Percentiles rank a stretch among this genome's conserved stretches.
phyloP scores from a whole-genome alignment of 1,140 invertebrate species.

The Drosophila simulans region DNA sequence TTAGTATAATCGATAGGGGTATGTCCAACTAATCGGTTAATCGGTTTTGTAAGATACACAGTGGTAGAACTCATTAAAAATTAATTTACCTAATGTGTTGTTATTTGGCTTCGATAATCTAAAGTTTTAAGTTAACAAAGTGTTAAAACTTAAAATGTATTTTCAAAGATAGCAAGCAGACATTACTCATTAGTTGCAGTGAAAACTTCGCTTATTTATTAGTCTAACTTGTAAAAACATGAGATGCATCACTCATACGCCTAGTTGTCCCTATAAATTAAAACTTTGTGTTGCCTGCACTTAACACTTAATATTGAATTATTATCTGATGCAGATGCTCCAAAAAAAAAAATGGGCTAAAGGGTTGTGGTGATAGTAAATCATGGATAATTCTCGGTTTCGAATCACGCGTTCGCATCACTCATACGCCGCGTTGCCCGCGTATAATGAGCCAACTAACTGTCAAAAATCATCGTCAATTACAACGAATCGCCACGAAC shows the following conservation, averaged over 20 bases:
- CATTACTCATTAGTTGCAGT: background rate
- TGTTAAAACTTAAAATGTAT: background rate
- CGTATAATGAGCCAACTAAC: slow-evolving; percentile 55
- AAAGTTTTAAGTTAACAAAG: background rate
- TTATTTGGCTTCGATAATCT: background rate
- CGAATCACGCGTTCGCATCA: slow-evolving; percentile 16
- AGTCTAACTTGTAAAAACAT: background rate
- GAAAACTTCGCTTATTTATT: background rate
- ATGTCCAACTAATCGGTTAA: background rate
- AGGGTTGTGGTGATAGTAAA: slow-evolving; percentile 5
- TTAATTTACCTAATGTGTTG: background rate
- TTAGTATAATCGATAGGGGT: slow-evolving; percentile 11
- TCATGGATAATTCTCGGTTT: slow-evolving; percentile 18
- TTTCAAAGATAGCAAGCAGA: background rate
- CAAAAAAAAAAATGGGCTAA: background rate
- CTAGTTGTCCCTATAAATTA: background rate
- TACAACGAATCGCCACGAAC: slow-evolving; percentile 13
- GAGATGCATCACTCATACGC: slow-evolving; percentile 12
- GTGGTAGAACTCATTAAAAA: background rate
- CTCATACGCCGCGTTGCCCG: slow-evolving; percentile 31
- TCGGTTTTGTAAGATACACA: background rate
- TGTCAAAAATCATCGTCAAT: slow-evolving; percentile 58
- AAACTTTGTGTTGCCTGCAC: background rate
- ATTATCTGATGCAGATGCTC: background rate
- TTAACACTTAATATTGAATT: background rate